phyloP scores from a whole-genome alignment of 2,113 vertebrate species.

The Tringa solitaria region DNA sequence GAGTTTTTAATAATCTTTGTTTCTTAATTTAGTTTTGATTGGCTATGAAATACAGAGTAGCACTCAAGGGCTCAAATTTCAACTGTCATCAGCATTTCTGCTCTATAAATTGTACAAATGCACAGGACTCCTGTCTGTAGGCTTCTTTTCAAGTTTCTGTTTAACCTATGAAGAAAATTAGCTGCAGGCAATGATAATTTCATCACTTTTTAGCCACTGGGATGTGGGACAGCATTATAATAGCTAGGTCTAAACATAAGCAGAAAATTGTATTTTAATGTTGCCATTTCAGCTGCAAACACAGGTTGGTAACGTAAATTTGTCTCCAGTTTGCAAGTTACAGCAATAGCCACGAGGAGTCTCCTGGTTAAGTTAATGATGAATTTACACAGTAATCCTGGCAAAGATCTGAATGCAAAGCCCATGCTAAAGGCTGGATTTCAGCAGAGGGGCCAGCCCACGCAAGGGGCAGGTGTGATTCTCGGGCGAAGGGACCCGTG shows the following conservation, averaged over 20 bases:
- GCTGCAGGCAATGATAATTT: conserved; percentile 57
- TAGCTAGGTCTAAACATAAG: conserved; percentile 39
- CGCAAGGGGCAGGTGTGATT: rapidly evolving
- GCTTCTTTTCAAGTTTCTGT: conserved; percentile 57
- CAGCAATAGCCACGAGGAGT: conserved; percentile 5
- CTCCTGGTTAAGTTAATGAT: not conserved
- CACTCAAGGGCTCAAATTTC: conserved; percentile 79
- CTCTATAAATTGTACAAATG: conserved; percentile 68
- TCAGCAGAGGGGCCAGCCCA: not conserved
- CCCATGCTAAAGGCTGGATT: not conserved
- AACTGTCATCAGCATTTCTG: conserved; percentile 80
- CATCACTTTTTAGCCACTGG: conserved; percentile 43
- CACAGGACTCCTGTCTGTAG: conserved; percentile 34
- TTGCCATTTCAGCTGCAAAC: not conserved
- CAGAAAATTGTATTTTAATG: not conserved
- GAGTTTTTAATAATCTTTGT: conserved; percentile 82
- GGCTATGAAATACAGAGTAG: conserved; percentile 78
- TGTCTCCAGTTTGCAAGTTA: not conserved
- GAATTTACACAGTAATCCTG: not conserved
- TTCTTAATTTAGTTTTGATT: conserved; percentile 88
- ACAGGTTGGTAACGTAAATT: not conserved
- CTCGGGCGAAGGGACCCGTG: not conserved
- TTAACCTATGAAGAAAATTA: conserved; percentile 51
- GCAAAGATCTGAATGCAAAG: not conserved
- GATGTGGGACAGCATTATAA: not conserved